Conservation (phyloP, 2,888 invertebrate genomes). For the Drosophila antonietae region DNA sequence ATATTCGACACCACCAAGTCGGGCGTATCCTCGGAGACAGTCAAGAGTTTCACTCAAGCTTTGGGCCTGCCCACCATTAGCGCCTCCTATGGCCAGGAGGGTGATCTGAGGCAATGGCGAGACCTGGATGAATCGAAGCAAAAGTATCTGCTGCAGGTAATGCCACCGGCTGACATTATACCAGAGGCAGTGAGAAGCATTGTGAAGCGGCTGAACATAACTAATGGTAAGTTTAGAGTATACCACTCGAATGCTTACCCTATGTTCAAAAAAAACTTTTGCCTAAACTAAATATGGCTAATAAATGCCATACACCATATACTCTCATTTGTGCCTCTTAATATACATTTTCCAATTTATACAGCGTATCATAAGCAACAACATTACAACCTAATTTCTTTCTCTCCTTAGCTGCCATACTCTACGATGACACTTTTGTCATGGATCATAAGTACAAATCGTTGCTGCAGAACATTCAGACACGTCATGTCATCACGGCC, state of each 20-base stretch:
- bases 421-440: slow-evolving; percentile 95
- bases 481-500: slow-evolving; percentile 93
- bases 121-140: slow-evolving; percentile 89
- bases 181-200: slow-evolving; percentile 93
- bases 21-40: slow-evolving; percentile 92
- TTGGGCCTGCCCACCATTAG: slow-evolving; percentile 93
- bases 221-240: slow-evolving; percentile 89
- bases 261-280: no score
- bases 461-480: slow-evolving; percentile 94
- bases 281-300: no score
- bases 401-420: slow-evolving; percentile 88
- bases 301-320: no score
- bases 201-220: slow-evolving; percentile 92
- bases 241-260: no score
- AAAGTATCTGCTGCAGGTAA: slow-evolving; percentile 90
- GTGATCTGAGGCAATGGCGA: slow-evolving; percentile 93
- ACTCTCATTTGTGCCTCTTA: not conserved
- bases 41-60: slow-evolving; percentile 92
- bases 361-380: not conserved
- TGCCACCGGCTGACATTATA: slow-evolving; percentile 93
- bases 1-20: slow-evolving; percentile 93
- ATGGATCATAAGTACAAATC: slow-evolving; percentile 98
- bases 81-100: slow-evolving; percentile 91
- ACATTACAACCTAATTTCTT: not conserved
- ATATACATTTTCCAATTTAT: not conserved